Base-by-base conservation (phyloP, 2,113 vertebrate species). In the Elephantulus edwardii region DNA sequence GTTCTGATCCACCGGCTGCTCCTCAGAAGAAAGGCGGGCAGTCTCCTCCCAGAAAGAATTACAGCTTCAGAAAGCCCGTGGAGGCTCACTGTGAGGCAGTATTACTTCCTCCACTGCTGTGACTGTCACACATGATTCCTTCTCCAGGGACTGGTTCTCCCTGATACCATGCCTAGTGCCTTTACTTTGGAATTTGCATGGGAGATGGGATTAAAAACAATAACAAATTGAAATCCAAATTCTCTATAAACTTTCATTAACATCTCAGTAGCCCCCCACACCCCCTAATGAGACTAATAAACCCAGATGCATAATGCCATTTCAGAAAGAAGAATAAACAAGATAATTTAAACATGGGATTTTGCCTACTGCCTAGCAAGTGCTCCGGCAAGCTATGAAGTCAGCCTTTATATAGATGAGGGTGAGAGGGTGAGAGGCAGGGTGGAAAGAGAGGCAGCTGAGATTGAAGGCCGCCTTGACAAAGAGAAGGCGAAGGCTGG, bases 351-450 rank as follows among this genome's bases (percentile, higher is more conserved):
- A 46, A 19, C 9, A 24, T 5, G 40, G 5, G 44, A 30, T 20
- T 90, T 90, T 30, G 8, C 0, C 0, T 58, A 48, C n/a, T 89
- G 78, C 22, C 75, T 70, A 11, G 48, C 82, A 19, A 8, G 46
- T 76, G 68, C 66, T 22, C 70, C 86, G 62, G 33, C 64, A 62
- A 64, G 33, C 71, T 74, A 89, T 70, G 12, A n/a, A 91, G 66
- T 88, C 62, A 89, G 33, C 64, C 48, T 85, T 50, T 50, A 12
- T 68, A 81, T 50, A 94, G 83, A 77, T 71, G 83, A 86, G 85
- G 77, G 86, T 87, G 86, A 95, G 83, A 86, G 85, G 77, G 86
- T 87, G 86, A 95, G 48, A 95, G 84, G 46, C 58, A 52, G 93
- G 80, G 86, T 68, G 82, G 62, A 48, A 89, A 72, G 75, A 71